Base-by-base conservation (phyloP, 2,797 vertebrate species). In the Epinephelus malabaricus region DNA sequence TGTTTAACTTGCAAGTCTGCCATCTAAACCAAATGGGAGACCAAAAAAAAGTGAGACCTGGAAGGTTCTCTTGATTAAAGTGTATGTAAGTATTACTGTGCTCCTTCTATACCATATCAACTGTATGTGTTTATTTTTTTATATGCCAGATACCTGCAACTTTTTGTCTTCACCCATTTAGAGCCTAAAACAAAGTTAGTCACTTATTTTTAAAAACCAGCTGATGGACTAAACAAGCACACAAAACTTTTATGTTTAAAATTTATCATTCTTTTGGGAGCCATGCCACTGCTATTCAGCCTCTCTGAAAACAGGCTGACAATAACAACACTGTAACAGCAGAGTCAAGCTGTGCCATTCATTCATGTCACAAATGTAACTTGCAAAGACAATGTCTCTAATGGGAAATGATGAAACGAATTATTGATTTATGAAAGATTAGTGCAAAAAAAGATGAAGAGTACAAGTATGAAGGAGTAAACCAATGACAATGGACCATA, bases 291-390 rank as follows among this genome's bases (percentile, higher is more conserved):
- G 7, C 34, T 6, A 7, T 1, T 34, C 34, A 34, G 34, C 34
- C 19, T 59, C 54, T 71, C 27, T 46, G 43, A 30, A 47, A 71
- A 60, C 34, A 51, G 27, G 49, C 19, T 72, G 5, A 50, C 30
- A 75, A 25, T 15, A 34, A 23, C 38, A n/a, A 47, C 10, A 45
- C 38, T 45, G 11, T n/a, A 43, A 59, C 23, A 45, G 34, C 7
- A 23, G 11, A 25, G 17, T 5, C 27, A 30, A 30, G 5, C 60
- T 64, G 45, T 38, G 17, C 11, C 13, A 50, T 54, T 55, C 3
- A 12, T 63, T 47, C 7, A 49, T 49, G 14, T 56, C 34, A 51
- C 8, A 54, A 27, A n/a, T 43, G 21, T 21, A 25, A 30, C 34
- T 34, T 34, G 6, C 8, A 34, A 34, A 34, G 34, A 34, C 34